phyloP scores from a whole-genome alignment of 2,888 invertebrate species.

The Diarsia dahlii region DNA sequence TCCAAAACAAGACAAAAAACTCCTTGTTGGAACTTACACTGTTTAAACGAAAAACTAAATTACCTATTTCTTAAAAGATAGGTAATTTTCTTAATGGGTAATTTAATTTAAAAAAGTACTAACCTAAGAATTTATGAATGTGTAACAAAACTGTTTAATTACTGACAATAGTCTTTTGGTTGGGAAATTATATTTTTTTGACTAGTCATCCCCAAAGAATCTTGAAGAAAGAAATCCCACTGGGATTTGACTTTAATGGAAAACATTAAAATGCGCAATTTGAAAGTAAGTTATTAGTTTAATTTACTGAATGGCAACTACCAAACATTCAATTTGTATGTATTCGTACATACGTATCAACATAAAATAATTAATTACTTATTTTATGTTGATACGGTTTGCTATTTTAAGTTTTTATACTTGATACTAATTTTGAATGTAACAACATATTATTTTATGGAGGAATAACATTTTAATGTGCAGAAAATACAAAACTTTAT shows the following conservation, averaged over 20 bases:
- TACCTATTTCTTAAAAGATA: not conserved
- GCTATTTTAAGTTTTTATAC: not conserved
- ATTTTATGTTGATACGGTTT: conserved; percentile 13
- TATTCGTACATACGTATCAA: too few relatives aligned
- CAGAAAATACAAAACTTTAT: not conserved
- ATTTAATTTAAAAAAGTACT: not conserved
- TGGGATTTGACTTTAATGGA: not conserved
- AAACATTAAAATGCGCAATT: conserved; percentile 13
- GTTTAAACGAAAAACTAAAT: not conserved
- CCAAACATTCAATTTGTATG: conserved; percentile 14
- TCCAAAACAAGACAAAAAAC: not conserved
- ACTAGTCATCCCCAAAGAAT: not conserved
- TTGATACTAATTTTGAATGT: not conserved
- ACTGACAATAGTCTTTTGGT: conserved; percentile 56
- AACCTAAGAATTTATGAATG: not conserved
- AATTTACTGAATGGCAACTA: conserved; percentile 13
- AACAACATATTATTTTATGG: not conserved
- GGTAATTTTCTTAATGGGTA: not conserved
- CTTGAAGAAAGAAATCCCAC: not conserved
- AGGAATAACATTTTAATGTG: not conserved
- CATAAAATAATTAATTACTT: conserved; percentile 7
- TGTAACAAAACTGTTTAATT: conserved; percentile 9
- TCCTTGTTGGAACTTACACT: not conserved
- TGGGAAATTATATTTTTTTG: not conserved
- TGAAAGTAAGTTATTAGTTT: conserved; percentile 1